Percentiles rank a stretch among this genome's conserved stretches.
Evolutionary conservation across 2,888 invertebrate species (phyloP).

Genomic region (Apoderus coryli): DNA sequence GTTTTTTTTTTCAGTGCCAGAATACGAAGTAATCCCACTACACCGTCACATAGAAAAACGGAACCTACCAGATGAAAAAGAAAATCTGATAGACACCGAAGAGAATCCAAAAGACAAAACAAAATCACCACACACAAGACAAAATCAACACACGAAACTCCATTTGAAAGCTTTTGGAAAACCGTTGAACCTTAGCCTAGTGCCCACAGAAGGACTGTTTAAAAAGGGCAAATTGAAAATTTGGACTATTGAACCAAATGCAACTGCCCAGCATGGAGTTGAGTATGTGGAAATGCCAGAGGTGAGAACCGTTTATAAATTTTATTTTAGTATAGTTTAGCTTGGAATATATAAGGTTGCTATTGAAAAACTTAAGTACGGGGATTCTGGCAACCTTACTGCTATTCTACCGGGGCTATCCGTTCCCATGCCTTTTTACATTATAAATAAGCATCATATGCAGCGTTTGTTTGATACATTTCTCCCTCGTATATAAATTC

Average conservation of each 20-base stretch:
- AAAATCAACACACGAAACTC: conserved; percentile 30
- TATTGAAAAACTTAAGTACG: too few species aligned
- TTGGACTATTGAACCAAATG: conserved; percentile 67
- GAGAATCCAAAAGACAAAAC: conserved; percentile 15
- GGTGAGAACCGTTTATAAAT: too few species aligned
- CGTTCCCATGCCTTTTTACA: too few species aligned
- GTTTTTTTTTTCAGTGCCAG: conserved; percentile 52
- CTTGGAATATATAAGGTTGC: too few species aligned
- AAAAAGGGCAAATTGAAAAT: conserved; percentile 64
- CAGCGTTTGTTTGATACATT: too few species aligned
- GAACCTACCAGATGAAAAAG: conserved; percentile 16
- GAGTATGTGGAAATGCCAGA: conserved; percentile 62
- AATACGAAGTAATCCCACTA: conserved; percentile 70
- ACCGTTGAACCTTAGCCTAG: conserved; percentile 56
- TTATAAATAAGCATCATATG: too few species aligned
- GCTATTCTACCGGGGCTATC: too few species aligned
- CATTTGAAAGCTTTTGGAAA: conserved; percentile 70
- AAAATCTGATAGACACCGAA: conserved; percentile 29
- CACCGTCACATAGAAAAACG: conserved; percentile 37
- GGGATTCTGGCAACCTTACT: too few species aligned
- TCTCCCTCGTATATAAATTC: too few species aligned
- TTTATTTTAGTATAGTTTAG: too few species aligned
- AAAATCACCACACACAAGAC: conserved; percentile 14
- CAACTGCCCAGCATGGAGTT: conserved; percentile 62
- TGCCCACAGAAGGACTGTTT: conserved; percentile 63